phyloP scores from a whole-genome alignment of 2,888 invertebrate genomes.

The Drymonia ruficornis region DNA sequence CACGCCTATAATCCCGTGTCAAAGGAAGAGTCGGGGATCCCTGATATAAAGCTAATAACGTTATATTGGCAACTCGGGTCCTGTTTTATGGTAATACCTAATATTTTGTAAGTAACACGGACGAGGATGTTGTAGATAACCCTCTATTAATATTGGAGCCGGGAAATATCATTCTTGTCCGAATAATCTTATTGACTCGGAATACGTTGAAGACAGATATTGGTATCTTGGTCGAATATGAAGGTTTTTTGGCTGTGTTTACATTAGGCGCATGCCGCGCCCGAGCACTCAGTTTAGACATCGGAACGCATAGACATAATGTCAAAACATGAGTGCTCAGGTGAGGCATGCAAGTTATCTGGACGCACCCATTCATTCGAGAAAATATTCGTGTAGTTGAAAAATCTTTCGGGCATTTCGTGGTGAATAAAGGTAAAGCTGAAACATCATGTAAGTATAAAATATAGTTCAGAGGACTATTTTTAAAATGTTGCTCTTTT shows the following conservation, averaged over 20 bases:
- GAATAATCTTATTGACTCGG: slow-evolving; percentile 12
- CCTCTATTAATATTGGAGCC: slow-evolving; percentile 28
- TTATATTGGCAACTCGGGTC: slow-evolving; percentile 42
- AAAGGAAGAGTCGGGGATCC: slow-evolving; percentile 44
- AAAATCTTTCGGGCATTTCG: too few relatives aligned
- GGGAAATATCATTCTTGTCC: slow-evolving; percentile 23
- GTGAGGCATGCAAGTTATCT: too few relatives aligned
- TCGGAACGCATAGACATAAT: too few relatives aligned
- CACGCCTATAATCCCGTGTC: slow-evolving; percentile 49
- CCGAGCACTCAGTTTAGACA: too few relatives aligned
- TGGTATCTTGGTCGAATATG: background rate
- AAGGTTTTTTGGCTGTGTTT: too few relatives aligned
- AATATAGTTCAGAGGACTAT: background rate
- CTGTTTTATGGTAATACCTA: slow-evolving; percentile 43
- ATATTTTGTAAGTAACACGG: slow-evolving; percentile 35
- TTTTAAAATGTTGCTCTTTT: too few relatives aligned
- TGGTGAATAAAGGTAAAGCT: too few relatives aligned
- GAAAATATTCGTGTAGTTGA: too few relatives aligned
- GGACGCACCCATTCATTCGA: too few relatives aligned
- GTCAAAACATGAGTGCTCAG: too few relatives aligned
- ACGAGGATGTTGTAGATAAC: slow-evolving; percentile 22
- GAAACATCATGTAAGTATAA: too few relatives aligned
- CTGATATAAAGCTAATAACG: slow-evolving; percentile 48
- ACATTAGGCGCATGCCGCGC: too few relatives aligned
- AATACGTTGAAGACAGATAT: background rate